phyloP scores from a whole-genome alignment of 2,113 vertebrate genomes.

The Coracopsis vasa region DNA sequence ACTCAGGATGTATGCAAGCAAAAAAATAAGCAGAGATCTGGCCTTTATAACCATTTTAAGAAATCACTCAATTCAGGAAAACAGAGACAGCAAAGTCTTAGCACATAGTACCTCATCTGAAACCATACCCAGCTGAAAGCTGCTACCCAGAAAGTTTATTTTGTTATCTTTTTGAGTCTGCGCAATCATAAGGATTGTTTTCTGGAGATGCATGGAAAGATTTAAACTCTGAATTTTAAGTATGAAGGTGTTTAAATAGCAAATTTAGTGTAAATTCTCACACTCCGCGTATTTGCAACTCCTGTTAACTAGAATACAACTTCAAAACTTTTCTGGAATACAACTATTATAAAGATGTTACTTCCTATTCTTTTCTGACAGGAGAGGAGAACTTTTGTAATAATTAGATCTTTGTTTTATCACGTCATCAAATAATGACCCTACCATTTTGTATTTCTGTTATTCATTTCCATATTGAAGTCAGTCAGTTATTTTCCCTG shows the following conservation, averaged over 20 bases:
- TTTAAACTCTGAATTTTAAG: not conserved
- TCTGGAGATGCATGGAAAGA: not conserved
- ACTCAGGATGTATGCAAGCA: not conserved
- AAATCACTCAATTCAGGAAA: not conserved
- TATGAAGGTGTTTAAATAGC: not conserved
- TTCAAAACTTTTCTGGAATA: not conserved
- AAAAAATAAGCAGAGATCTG: not conserved
- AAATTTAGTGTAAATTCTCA: not conserved
- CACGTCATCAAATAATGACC: constrained; percentile 21
- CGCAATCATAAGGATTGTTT: not conserved
- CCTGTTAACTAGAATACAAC: not conserved
- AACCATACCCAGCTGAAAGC: not conserved
- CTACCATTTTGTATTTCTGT: constrained; percentile 38
- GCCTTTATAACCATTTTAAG: not conserved
- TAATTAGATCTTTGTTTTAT: not conserved
- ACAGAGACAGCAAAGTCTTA: not conserved
- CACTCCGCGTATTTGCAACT: not conserved
- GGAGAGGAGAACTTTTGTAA: not conserved
- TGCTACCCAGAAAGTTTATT: not conserved
- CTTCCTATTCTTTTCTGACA: not conserved
- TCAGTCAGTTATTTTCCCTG: not conserved
- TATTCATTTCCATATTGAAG: not conserved
- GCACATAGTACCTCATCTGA: not conserved
- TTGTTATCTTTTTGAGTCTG: not conserved
- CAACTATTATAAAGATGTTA: not conserved